Conservation (phyloP, 2,113 vertebrate species). For the Eulacestoma nigropectus region DNA sequence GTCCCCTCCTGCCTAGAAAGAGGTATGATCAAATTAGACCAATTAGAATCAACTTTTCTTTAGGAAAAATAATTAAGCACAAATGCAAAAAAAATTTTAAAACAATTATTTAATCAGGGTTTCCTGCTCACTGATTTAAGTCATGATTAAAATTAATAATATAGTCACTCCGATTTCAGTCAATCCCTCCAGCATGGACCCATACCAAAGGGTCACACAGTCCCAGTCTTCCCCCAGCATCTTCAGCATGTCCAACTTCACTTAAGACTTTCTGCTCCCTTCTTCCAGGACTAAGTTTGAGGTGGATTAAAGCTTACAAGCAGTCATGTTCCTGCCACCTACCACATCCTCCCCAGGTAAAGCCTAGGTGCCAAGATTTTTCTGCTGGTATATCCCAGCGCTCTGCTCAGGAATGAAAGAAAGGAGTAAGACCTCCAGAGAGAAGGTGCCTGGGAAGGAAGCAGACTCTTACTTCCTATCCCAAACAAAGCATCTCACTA, state of each 20-base stretch:
- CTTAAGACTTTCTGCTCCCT: neutral
- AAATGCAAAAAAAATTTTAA: conserved; percentile 63
- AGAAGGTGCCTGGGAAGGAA: neutral
- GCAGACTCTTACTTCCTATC: neutral
- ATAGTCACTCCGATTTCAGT: conserved; percentile 29
- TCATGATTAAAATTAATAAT: conserved; percentile 53
- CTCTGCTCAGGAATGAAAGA: neutral
- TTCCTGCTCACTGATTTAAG: conserved; percentile 61
- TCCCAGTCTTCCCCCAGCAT: neutral
- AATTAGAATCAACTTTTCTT: conserved; percentile 63
- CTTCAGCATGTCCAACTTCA: neutral
- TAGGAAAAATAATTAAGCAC: conserved; percentile 61
- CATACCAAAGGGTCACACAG: neutral
- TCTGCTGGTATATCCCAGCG: accelerated
- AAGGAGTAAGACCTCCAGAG: neutral
- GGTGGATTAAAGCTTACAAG: neutral
- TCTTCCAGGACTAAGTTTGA: neutral
- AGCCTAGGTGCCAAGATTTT: neutral
- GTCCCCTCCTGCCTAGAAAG: neutral
- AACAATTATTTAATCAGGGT: conserved; percentile 64
- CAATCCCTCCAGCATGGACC: neutral
- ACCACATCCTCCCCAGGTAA: neutral
- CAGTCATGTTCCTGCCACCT: neutral
- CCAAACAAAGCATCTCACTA: neutral
- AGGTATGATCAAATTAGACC: conserved; percentile 44